These are phyloP conservation scores for Schizothorax lantsangensis DNA, from an alignment of 2,797 vertebrate genomes.

Conservation along the genomic window DNA sequence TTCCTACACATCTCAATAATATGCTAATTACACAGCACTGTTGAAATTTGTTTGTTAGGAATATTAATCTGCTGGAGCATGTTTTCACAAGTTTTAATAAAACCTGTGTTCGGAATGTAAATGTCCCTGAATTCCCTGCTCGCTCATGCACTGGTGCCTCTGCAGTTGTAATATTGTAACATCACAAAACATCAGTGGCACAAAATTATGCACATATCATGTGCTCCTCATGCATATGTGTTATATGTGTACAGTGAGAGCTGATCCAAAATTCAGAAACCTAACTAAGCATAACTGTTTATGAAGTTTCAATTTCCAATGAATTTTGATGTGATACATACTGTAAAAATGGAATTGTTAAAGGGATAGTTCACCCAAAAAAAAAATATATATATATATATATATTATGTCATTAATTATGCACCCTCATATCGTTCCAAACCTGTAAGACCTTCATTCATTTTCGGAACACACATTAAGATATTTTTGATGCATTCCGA, in stretches of 20 bases:
- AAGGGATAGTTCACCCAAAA: no score
- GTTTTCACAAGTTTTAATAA: constrained; percentile 47
- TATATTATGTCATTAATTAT: no score
- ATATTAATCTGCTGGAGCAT: constrained; percentile 35
- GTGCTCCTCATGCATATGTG: neutral
- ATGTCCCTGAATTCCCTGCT: constrained; percentile 26
- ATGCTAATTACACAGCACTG: constrained; percentile 48
- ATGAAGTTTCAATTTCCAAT: neutral
- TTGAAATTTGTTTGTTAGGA: constrained; percentile 36
- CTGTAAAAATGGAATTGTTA: neutral
- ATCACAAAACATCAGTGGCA: neutral
- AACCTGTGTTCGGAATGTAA: constrained; percentile 31
- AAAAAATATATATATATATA: no score
- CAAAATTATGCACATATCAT: neutral
- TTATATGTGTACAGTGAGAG: neutral
- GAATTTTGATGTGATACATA: neutral
- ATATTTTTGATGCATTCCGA: no score
- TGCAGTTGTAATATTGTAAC: constrained; percentile 2
- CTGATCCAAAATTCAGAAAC: neutral
- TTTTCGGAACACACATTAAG: no score
- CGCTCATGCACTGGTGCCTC: neutral
- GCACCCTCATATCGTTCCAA: no score
- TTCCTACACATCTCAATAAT: constrained; percentile 46
- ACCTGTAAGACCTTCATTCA: no score
- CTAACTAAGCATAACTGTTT: neutral